phyloP scores from a whole-genome alignment of 2,797 vertebrate genomes.

The Acanthopagrus latus region DNA sequence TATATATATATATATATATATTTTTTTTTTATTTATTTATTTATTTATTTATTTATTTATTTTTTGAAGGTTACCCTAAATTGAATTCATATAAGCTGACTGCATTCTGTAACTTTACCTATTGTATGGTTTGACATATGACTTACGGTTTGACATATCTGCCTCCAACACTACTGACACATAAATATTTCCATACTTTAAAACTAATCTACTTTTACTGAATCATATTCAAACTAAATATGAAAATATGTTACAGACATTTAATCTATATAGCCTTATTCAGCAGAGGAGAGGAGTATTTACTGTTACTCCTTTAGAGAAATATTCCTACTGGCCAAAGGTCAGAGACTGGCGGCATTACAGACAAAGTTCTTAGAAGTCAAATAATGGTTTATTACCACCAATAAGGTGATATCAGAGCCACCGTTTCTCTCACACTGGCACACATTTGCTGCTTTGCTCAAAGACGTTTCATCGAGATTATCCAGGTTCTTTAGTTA shows the following conservation, averaged over 20 bases:
- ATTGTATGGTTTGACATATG: too few species aligned
- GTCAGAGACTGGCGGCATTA: conserved; percentile 1
- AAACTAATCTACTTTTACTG: not conserved
- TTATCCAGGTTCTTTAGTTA: not conserved
- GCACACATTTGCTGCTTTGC: not conserved
- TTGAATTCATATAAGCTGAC: not conserved
- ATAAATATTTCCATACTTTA: not conserved
- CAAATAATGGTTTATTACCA: conserved; percentile 6
- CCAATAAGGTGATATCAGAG: conserved; percentile 12
- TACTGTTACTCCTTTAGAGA: not conserved
- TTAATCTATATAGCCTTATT: not conserved
- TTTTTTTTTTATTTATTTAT: too few species aligned
- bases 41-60: too few species aligned
- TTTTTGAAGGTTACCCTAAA: not conserved
- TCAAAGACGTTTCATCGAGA: not conserved
- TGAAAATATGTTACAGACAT: not conserved
- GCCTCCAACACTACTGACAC: not conserved
- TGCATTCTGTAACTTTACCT: not conserved
- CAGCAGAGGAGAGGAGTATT: not conserved
- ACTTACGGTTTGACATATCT: not conserved
- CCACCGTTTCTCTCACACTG: not conserved
- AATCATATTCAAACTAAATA: not conserved
- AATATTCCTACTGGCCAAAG: not conserved
- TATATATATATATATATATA: too few species aligned
- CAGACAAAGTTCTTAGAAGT: not conserved